phyloP scores from a whole-genome alignment of 2,888 invertebrate species.

The Plagiodera versicolora region DNA sequence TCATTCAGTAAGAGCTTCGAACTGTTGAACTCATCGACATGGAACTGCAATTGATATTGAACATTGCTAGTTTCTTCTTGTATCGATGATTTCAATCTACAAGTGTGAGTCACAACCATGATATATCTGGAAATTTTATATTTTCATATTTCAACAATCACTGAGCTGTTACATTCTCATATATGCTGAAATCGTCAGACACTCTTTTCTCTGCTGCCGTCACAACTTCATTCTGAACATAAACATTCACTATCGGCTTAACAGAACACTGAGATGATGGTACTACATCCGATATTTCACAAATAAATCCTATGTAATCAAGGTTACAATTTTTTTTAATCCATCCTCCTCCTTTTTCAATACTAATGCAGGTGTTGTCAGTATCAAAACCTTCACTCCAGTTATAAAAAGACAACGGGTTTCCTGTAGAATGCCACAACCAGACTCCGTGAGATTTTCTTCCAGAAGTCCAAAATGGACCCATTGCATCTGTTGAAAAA shows the following conservation, averaged over 20 bases:
- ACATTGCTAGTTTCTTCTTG: no score
- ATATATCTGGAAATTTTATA: no score
- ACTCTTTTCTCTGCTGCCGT: neutral
- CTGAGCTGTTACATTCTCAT: neutral
- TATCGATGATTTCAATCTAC: no score
- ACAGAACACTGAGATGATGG: neutral
- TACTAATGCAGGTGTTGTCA: neutral
- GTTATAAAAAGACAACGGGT: conserved; percentile 9
- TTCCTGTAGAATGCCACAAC: conserved; percentile 5
- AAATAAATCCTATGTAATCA: neutral
- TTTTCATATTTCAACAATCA: neutral
- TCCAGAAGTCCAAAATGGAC: conserved; percentile 14
- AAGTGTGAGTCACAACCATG: no score
- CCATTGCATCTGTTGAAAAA: neutral
- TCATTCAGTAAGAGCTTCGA: no score
- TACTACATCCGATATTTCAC: neutral
- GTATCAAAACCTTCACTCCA: neutral
- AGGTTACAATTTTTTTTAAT: neutral
- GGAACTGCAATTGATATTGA: no score
- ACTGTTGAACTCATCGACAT: no score
- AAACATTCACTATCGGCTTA: conserved; percentile 9
- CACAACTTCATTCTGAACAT: conserved; percentile 11
- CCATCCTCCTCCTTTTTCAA: neutral
- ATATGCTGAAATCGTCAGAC: neutral
- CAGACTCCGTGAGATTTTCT: conserved; percentile 2